Percentiles rank a stretch among this genome's conserved stretches.
Conservation (phyloP, 2,797 vertebrate genomes). For the Setipinna tenuifilis region DNA sequence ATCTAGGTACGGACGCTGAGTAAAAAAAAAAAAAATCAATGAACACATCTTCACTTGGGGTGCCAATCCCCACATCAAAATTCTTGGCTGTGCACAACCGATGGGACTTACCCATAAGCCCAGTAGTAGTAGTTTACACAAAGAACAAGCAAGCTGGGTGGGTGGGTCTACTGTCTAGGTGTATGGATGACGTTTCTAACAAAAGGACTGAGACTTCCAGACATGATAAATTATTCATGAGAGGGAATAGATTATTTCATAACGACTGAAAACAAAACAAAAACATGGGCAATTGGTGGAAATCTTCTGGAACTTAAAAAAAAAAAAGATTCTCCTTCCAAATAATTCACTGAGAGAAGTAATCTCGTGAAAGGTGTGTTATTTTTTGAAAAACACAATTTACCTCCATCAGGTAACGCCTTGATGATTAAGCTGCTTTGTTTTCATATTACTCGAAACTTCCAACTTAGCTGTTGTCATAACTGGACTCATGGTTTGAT, state of each 20-base stretch:
- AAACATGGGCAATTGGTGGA: not conserved
- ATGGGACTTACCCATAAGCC: not conserved
- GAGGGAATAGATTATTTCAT: not conserved
- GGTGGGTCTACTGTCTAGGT: not conserved
- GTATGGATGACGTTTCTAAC: constrained; percentile 1
- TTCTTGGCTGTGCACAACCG: not conserved
- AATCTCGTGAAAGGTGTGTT: too few relatives aligned
- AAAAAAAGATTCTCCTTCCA: too few relatives aligned
- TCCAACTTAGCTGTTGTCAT: not conserved
- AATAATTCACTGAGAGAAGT: too few relatives aligned
- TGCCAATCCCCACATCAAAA: not conserved
- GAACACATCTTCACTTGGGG: not conserved
- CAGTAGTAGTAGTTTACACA: not conserved
- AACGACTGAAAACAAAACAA: not conserved
- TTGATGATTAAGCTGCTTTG: not conserved
- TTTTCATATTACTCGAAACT: not conserved
- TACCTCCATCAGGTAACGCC: not conserved
- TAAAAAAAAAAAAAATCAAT: not conserved
- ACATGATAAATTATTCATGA: constrained; percentile 7
- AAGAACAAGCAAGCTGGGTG: not conserved
- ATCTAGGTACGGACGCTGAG: not conserved
- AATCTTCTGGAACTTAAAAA: too few relatives aligned
- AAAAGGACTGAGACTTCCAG: not conserved
- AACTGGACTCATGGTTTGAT: not conserved
- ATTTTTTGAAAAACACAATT: too few relatives aligned